These are phyloP conservation scores for Lepidurus apus DNA, from an alignment of 1,140 invertebrate genomes.

Conservation along the genomic window DNA sequence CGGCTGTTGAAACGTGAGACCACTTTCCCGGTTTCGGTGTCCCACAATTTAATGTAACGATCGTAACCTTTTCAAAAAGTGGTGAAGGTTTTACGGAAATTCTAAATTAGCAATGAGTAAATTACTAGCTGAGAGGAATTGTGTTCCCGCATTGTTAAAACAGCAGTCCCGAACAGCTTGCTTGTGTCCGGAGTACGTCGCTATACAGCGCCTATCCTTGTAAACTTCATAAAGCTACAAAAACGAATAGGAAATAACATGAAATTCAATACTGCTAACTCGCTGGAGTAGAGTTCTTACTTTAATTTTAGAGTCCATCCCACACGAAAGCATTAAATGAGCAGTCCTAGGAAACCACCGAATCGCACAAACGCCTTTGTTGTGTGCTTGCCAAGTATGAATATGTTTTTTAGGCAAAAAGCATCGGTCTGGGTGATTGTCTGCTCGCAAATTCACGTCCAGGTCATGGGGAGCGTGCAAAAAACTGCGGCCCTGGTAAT, in stretches of 20 bases:
- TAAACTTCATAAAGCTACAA: conserved; percentile 95
- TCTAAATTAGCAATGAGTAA: conserved; percentile 30
- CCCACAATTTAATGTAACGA: conserved; percentile 96
- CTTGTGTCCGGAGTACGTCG: conserved; percentile 93
- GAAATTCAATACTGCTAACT: conserved; percentile 10
- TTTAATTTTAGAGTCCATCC: conserved; percentile 96
- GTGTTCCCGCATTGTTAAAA: conserved; percentile 89
- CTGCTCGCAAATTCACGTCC: conserved; percentile 88
- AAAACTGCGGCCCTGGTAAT: conserved; percentile 96
- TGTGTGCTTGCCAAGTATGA: conserved; percentile 95
- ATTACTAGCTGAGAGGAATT: conserved; percentile 84
- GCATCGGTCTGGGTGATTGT: conserved; percentile 87
- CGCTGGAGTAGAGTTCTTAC: conserved; percentile 44
- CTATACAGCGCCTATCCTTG: conserved; percentile 84
- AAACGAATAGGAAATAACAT: conserved; percentile 40
- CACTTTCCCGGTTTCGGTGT: conserved; percentile 94
- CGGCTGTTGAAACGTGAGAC: conserved; percentile 85
- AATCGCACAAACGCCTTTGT: conserved; percentile 93
- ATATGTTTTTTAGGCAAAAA: conserved; percentile 96
- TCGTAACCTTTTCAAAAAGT: conserved; percentile 58
- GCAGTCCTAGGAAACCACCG: conserved; percentile 92
- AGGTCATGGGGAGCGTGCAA: conserved; percentile 91
- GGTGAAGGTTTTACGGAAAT: conserved; percentile 12
- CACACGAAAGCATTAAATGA: conserved; percentile 88
- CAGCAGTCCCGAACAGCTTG: conserved; percentile 94